Evolutionary conservation across 2,888 invertebrate species (phyloP).

Genomic region (Spodoptera exigua): DNA sequence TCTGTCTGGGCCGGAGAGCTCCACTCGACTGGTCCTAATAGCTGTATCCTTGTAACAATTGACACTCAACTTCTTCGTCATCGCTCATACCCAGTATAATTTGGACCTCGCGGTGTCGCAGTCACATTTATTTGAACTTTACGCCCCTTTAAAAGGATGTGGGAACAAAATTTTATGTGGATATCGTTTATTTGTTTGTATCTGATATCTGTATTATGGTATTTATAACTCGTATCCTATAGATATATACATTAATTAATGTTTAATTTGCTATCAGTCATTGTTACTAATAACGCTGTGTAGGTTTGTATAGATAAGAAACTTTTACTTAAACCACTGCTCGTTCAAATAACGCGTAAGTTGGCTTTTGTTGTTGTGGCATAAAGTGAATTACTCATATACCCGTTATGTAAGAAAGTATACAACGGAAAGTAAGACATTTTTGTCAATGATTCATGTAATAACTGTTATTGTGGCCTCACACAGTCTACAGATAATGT

Average conservation of each 20-base stretch:
- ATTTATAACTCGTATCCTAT: no score
- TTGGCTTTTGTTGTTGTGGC: conserved; percentile 2
- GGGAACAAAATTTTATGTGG: conserved; percentile 19
- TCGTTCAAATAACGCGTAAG: conserved; percentile 4
- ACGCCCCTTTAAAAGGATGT: conserved; percentile 44
- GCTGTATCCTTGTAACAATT: conserved; percentile 48
- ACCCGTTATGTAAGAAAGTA: conserved; percentile 3
- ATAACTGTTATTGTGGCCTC: not conserved
- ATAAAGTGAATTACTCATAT: conserved; percentile 15
- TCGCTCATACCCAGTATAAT: conserved; percentile 23
- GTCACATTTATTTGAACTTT: conserved; percentile 31
- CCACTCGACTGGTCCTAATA: conserved; percentile 38
- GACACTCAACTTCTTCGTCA: conserved; percentile 23
- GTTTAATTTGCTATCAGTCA: no score
- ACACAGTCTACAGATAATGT: not conserved
- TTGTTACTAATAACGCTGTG: no score
- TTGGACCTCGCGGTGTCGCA: conserved; percentile 21
- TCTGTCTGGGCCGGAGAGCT: conserved; percentile 44
- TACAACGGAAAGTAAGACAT: not conserved
- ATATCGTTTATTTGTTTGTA: conserved; percentile 14
- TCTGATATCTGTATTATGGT: not conserved
- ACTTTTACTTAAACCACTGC: conserved; percentile 17
- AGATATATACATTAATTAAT: no score
- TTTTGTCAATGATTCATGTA: not conserved
- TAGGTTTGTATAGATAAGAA: not conserved